Evolutionary conservation across 2,797 vertebrate species (phyloP), one percentile per base, ranked within the genome.

Genomic region (Brachyalestes nurse): DNA sequence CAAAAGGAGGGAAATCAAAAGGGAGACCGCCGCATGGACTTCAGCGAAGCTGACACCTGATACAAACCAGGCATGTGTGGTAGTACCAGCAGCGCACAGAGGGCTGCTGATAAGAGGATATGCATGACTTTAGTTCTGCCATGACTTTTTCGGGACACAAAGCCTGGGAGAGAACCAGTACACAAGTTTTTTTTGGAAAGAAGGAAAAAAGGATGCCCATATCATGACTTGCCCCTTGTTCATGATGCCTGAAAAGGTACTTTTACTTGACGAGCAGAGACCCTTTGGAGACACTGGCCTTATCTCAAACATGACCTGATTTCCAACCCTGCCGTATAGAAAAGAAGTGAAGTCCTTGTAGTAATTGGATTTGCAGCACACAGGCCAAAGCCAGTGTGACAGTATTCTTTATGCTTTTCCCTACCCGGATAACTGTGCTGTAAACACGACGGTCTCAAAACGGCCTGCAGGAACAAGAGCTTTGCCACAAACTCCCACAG

Each of bases 401-500:
- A 2, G 12, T 51, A 81, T 86, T 51, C 13, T 51, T 51, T 12
- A 51, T 12, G 13, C 88, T 82, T 69, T 71, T 28, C 84, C 83
- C 78, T 45, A 6, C 51, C 75, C 53, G 28, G 55, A 71, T 65
- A 60, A 69, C 84, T 78, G 75, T 80, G 80, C 57, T 57, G 17
- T 78, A 64, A 79, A 75, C 65, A 19, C 49, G 8, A 53, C 69
- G 21, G 67, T 64, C 75, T 55, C 72, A 45, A 42, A 67, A 34
- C 79, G 9, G 87, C 86, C 81, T 89, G 88, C 84, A 85, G 14
- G 91, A 91, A 86, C 21, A 47, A 88, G 88, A 88, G 90, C 91
- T 88, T 87, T 91, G 90, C 89, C 90, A 92, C 87, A 89, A 88
- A 91, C 91, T 89, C 83, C 88, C 89, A 87, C 80, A 82, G 90